Percentiles rank a stretch among this genome's conserved stretches.
These are phyloP conservation scores for Lepidochitona cinerea DNA, from an alignment of 2,888 invertebrate genomes.

Conservation along the genomic window DNA sequence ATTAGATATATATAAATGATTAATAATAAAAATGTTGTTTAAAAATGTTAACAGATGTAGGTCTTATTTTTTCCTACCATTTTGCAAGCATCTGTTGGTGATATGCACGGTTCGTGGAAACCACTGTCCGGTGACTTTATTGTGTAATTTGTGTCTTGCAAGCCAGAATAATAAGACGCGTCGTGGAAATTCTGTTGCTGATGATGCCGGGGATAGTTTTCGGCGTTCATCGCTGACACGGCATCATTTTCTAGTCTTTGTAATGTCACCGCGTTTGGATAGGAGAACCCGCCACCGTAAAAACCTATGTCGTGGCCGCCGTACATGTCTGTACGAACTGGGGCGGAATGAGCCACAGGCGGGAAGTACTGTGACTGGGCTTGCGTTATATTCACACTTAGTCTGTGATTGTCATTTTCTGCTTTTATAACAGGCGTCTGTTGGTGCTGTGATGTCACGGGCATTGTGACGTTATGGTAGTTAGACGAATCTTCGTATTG, in stretches of 20 bases:
- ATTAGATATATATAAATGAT: no score
- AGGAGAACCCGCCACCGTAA: not conserved
- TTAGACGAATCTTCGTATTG: not conserved
- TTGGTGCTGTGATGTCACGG: slow-evolving; percentile 13
- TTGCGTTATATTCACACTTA: not conserved
- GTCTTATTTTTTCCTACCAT: no score
- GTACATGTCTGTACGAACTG: not conserved
- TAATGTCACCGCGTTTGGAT: not conserved
- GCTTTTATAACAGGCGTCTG: not conserved
- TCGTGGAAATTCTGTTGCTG: not conserved
- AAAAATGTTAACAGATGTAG: no score
- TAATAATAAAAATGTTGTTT: no score
- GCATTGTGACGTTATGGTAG: slow-evolving; percentile 14
- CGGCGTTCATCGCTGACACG: not conserved
- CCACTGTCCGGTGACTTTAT: slow-evolving; percentile 66
- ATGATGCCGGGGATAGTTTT: not conserved
- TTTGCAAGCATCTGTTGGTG: slow-evolving; percentile 38
- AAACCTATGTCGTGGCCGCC: not conserved
- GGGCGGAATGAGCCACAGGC: not conserved
- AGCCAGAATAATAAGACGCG: slow-evolving; percentile 10
- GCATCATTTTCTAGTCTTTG: not conserved
- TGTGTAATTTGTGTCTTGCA: slow-evolving; percentile 35
- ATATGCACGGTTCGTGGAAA: slow-evolving; percentile 57
- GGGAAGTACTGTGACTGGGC: slow-evolving; percentile 8
- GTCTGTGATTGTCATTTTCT: not conserved